Conservation (phyloP, 1,140 invertebrate species). For the Stegodyphus dumicola region DNA sequence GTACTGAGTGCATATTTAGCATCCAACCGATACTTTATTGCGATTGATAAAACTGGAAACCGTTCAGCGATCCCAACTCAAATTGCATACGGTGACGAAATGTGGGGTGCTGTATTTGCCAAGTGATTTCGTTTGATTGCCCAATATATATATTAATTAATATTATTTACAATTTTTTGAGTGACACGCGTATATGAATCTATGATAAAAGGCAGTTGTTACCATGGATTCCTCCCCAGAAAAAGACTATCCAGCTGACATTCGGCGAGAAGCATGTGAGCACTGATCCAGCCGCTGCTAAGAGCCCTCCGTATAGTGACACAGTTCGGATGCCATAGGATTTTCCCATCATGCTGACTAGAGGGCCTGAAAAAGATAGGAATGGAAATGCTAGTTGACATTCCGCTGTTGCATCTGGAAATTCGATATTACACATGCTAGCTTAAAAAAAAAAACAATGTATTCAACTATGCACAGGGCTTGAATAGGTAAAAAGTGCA, state of each 20-base stretch:
- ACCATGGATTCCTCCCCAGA: slow-evolving; percentile 47
- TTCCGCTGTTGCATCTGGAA: neutral
- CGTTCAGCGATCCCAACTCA: too few relatives aligned
- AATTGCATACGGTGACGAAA: too few relatives aligned
- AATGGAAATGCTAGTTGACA: neutral
- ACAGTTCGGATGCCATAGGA: slow-evolving; percentile 21
- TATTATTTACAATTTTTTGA: too few relatives aligned
- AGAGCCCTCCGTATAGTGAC: slow-evolving; percentile 17
- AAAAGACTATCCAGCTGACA: slow-evolving; percentile 35
- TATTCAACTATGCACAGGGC: neutral
- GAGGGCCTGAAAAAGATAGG: slow-evolving; percentile 25
- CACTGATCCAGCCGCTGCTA: slow-evolving; percentile 5
- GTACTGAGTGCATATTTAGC: too few relatives aligned
- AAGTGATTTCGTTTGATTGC: too few relatives aligned
- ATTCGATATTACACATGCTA: neutral
- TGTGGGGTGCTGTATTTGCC: too few relatives aligned
- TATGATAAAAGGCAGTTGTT: neutral
- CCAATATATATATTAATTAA: too few relatives aligned
- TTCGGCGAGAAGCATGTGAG: slow-evolving; percentile 8
- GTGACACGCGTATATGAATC: neutral
- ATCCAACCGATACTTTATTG: too few relatives aligned
- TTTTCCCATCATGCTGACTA: slow-evolving; percentile 28
- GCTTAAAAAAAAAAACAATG: neutral
- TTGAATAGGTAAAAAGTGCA: too few relatives aligned
- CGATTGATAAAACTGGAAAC: too few relatives aligned